phyloP scores from a whole-genome alignment of 2,113 vertebrate species.

The Montifringilla adamsi region DNA sequence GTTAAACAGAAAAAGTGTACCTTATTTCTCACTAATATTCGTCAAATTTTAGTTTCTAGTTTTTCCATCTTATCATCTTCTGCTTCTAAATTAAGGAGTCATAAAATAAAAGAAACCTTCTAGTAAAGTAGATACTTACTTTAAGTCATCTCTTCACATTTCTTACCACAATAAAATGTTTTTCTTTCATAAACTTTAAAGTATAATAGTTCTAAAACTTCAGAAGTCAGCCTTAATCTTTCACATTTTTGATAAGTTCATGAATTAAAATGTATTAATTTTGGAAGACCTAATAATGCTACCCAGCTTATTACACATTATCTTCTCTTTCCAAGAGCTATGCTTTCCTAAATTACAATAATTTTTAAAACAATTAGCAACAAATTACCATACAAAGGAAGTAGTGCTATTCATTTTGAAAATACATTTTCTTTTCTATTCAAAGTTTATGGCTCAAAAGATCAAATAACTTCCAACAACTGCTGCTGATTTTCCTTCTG shows the following conservation, averaged over 20 bases:
- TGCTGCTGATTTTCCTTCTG: neutral
- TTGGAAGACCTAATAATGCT: neutral
- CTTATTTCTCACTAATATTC: neutral
- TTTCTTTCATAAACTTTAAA: neutral
- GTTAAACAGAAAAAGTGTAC: neutral
- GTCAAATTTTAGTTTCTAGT: neutral
- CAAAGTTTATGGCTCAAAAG: neutral
- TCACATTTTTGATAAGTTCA: neutral
- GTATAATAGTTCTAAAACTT: neutral
- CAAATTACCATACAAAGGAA: neutral
- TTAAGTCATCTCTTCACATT: neutral
- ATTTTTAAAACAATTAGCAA: neutral
- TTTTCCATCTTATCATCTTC: neutral
- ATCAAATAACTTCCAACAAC: neutral
- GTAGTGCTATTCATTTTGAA: neutral
- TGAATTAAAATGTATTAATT: slow-evolving; percentile 37
- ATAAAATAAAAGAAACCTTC: neutral
- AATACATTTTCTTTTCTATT: neutral
- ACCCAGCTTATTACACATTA: neutral
- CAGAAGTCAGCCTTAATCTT: neutral
- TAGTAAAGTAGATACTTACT: neutral
- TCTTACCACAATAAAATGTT: neutral
- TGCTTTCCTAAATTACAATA: neutral
- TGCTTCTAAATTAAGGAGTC: neutral
- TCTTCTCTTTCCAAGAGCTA: neutral